Evolutionary conservation across 2,113 vertebrate species (phyloP), one percentile per base, ranked within the genome.

Genomic region (Archilochus colubris): DNA sequence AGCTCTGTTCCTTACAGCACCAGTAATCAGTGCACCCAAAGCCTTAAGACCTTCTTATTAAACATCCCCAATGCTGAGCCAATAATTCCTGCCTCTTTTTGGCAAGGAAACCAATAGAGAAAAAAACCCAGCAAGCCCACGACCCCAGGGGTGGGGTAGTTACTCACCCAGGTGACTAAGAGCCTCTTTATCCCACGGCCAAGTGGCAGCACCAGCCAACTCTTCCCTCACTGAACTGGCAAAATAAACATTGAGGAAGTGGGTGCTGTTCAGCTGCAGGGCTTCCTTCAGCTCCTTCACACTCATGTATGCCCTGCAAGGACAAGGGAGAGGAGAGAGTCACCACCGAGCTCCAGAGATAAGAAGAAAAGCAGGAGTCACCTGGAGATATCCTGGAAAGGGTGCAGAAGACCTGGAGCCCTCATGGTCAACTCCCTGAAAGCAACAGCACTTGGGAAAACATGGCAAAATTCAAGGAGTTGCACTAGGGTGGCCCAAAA

Each of bases 101-200:
- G n/a, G 25, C n/a, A 48, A 38, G 40, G 13, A n/a, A 57, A 40
- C 4, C 7, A 33, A 74, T n/a, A 74, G 25, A 73, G 31, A 67
- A 40, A 53, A 72, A 91, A 53, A 78, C 22, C 2, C 27, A 69
- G 2, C 13, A 43, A 43, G 24, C 53, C 33, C 25, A 54, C 75
- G 80, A 25, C 4, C 17, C 27, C 3, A 1, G 4, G 27, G 58
- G 33, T 1, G 8, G 23, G 40, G 19, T 43, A 62, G 43, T 94
- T 43, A 88, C 97, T 98, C 88, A 99, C 98, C 98, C 93, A 99
- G 97, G 88, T 98, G 98, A 68, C 97, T 98, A 8, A 99, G 97
- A 50, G 99, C 99, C 82, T 99, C 99, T 85, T 99, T 99, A 57
- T 99, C 99, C 99, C 99, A 99, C 0, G 99, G 99, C 99, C 99